Evolutionary conservation across 2,888 invertebrate species (phyloP), one percentile per base, ranked within the genome.

Genomic region (Gastrophysa polygoni): DNA sequence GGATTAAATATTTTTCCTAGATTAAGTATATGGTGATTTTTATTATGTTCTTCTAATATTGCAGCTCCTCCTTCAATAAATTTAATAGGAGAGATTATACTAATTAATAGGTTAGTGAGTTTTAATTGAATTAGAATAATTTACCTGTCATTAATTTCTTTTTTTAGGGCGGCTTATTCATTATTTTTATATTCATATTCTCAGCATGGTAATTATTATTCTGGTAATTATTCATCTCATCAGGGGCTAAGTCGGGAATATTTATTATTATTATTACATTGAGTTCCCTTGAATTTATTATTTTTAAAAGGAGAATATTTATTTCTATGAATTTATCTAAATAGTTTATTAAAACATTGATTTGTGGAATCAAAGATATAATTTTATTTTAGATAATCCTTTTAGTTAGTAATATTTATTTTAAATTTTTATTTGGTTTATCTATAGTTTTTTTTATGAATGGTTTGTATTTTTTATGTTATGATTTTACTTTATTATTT

Each of bases 301-400:
- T 78, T 88, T 83, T 79, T 88, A 77, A 85, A 84, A 70, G 78
- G 84, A 74, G 85, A 85, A 77, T 46, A 60, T 49, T 63, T 81
- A 76, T 76, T 83, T 77, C 80, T 84, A 78, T 85, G 82, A 76
- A 79, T 85, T 80, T 83, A 83, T 82, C 86, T 87, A 85, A 85
- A 83, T 88, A 88, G 85, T 88, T 88, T 87, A 87, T 82, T 49
- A 68, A 87, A 88, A 88, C 85, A 81, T 85, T 87, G 85, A 86
- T 86, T 88, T 88, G 87, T 88, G 87, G 84, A 74, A 62, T 86
- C 84, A 86, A 83, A 81, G 83, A 86, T 86, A 81, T 85, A 83
- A 81, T 21, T 59, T 68, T 82, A 84, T 82, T 83, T 86, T 84
- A 84, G 77, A 79, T 85, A 71, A 73, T 81, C 80, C 3, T 52